Evolutionary conservation across 2,797 vertebrate species (phyloP).

Genomic region (Bothrops alternatus): DNA sequence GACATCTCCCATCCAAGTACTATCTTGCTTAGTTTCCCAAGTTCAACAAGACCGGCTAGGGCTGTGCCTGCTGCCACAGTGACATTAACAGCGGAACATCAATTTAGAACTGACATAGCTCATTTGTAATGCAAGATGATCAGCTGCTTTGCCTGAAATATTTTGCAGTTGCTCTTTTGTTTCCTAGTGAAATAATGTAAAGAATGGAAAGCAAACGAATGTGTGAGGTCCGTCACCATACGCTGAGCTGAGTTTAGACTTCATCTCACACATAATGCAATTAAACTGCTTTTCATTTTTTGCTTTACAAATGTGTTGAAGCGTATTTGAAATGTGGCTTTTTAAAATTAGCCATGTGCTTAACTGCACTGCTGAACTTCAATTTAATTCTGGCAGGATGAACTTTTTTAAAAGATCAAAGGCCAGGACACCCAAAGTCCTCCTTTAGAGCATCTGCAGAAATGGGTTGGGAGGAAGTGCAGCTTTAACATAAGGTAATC

Average conservation of each 20-base stretch:
- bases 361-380: rapidly evolving
- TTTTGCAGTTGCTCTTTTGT: constrained; percentile 28
- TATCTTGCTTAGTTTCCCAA: neutral
- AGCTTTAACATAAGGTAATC: neutral
- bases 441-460: neutral
- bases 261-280: neutral
- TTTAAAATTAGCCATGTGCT: constrained; percentile 25
- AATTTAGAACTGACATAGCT: neutral
- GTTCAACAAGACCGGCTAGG: neutral
- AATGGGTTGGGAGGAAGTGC: neutral
- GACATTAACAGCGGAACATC: constrained; percentile 29
- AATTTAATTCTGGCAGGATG: neutral
- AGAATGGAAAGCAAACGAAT: neutral
- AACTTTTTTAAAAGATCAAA: neutral
- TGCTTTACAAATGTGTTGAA: constrained; percentile 18
- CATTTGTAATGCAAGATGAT: constrained; percentile 31
- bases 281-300: constrained; percentile 22
- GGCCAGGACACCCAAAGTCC: neutral
- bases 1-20: neutral
- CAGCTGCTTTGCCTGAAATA: constrained; percentile 41
- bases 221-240: neutral
- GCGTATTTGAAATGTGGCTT: neutral
- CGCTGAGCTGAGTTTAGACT: neutral
- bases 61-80: neutral
- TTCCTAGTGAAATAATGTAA: constrained; percentile 18